These are phyloP conservation scores for Cyclophora punctaria DNA, from an alignment of 2,888 invertebrate species.

Conservation along the genomic window DNA sequence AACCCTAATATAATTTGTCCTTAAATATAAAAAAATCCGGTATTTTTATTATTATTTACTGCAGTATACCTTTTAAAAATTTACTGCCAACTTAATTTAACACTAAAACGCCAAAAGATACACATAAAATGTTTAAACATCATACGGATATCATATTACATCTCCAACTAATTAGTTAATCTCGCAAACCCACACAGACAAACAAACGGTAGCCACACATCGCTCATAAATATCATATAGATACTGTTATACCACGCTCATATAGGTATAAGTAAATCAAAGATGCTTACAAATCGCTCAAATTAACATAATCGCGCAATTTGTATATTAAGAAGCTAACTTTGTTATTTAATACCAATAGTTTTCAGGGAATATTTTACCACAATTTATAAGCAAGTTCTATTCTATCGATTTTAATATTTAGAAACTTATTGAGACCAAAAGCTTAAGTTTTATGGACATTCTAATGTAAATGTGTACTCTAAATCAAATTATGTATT, in stretches of 20 bases:
- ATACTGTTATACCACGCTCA: slow-evolving; percentile 51
- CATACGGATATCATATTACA: too few species aligned
- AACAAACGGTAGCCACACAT: slow-evolving; percentile 59
- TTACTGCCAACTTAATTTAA: too few species aligned
- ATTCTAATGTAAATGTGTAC: slow-evolving; percentile 18
- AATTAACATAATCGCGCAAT: slow-evolving; percentile 69
- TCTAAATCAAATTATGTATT: slow-evolving; percentile 17
- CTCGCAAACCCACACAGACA: slow-evolving; percentile 58
- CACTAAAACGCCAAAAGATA: too few species aligned
- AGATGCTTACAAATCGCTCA: slow-evolving; percentile 59
- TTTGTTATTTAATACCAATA: slow-evolving; percentile 51
- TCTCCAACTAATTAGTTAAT: slow-evolving; percentile 28
- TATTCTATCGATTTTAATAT: slow-evolving; percentile 33
- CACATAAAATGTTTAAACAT: too few species aligned
- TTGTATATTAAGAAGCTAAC: slow-evolving; percentile 66
- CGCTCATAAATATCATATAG: slow-evolving; percentile 50
- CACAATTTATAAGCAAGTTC: slow-evolving; percentile 26
- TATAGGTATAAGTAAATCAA: slow-evolving; percentile 56
- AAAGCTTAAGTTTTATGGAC: slow-evolving; percentile 34
- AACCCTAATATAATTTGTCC: too few species aligned
- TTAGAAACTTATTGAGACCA: slow-evolving; percentile 25
- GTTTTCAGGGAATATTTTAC: slow-evolving; percentile 44
- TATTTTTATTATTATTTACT: too few species aligned
- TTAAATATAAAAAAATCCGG: too few species aligned
- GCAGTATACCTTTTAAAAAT: too few species aligned